These are phyloP conservation scores for Pteruthius melanotis DNA, from an alignment of 2,113 vertebrate genomes.

Conservation along the genomic window DNA sequence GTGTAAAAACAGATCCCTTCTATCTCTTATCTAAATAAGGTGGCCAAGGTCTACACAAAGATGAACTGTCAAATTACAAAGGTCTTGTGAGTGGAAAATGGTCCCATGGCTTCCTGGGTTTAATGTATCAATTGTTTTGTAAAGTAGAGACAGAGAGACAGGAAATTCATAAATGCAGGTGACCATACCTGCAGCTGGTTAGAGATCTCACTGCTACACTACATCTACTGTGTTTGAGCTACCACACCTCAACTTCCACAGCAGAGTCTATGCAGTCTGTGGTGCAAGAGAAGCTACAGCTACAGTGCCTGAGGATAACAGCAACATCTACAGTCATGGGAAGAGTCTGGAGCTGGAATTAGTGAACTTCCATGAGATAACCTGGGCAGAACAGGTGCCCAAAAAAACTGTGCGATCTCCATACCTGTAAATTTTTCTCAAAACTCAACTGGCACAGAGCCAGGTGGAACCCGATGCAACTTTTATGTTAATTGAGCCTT, in stretches of 20 bases:
- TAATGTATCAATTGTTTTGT: background rate
- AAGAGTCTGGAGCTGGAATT: background rate
- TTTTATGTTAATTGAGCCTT: background rate
- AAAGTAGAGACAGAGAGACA: background rate
- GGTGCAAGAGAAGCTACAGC: background rate
- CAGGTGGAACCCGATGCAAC: accelerated
- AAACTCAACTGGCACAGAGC: background rate
- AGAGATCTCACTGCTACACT: background rate
- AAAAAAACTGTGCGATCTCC: background rate
- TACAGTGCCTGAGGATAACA: background rate
- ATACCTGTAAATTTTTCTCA: background rate
- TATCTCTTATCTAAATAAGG: background rate
- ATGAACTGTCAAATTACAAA: background rate
- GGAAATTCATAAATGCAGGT: background rate
- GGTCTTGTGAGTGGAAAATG: background rate
- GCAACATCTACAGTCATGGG: background rate
- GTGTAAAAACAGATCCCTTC: background rate
- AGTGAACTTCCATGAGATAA: background rate
- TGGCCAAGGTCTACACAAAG: background rate
- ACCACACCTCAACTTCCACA: background rate
- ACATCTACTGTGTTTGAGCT: background rate
- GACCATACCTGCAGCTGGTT: background rate
- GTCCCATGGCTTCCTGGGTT: background rate
- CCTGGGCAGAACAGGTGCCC: background rate
- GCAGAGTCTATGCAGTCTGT: background rate